Base-by-base conservation (phyloP, 2,888 invertebrate genomes). In the Shargacucullia verbasci region DNA sequence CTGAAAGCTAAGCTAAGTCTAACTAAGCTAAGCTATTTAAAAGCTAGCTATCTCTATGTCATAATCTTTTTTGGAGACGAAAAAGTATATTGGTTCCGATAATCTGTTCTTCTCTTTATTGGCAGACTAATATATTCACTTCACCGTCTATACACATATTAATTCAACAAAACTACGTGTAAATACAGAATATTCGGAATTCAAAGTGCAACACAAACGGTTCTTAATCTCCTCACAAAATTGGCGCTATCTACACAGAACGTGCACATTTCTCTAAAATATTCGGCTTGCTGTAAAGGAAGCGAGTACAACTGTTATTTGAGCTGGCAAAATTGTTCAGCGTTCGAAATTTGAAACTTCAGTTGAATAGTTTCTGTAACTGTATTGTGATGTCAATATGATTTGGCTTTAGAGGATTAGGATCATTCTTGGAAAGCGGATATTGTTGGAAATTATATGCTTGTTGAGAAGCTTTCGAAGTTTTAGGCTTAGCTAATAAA, bases 311-410 rank as follows among this genome's bases (percentile, higher is more conserved):
- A 60, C 54, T 47, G 48, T 72, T 70, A 77, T 77, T 72, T 77
- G 70, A 64, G 46, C 68, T 73, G 62, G 65, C 62, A 76, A 73
- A 67, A 73, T 55, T 45, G 15, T 49, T 57, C 44, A 47, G 46
- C 40, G 62, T 59, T 68, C 59, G 38, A 48, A 71, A 73, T 62
- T 73, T 62, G 59, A 60, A 62, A 61, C 63, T 55, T 44, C 45
- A 54, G 45, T 53, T 50, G 59, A 55, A 59, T 61, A 66, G 66
- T 71, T 71, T 68, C 47, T 55, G 45, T 54, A 59, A 63, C 66
- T 55, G 47, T 50, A 57, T 64, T 57, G 65, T 57, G 9, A 39
- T 45, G 61, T 68, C 67, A 67, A 70, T 73, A 70, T 46, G 56
- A 58, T 62, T 66, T 54, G 58, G 63, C 44, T 66, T 39, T 27